These are phyloP conservation scores for Campylomormyrus tamandua DNA, from an alignment of 2,113 vertebrate genomes.

Conservation along the genomic window DNA sequence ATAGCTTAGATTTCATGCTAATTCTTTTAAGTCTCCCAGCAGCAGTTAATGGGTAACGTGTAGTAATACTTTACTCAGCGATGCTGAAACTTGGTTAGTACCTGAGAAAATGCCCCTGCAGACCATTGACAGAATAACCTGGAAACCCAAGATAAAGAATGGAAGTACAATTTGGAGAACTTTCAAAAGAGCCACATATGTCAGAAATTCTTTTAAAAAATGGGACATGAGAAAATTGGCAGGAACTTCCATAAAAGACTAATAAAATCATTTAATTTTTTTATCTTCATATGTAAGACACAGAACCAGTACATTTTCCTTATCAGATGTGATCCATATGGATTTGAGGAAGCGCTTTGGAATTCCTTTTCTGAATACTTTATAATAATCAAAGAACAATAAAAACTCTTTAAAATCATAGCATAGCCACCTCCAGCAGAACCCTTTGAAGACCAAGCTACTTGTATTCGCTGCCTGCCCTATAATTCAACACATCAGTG, in stretches of 20 bases:
- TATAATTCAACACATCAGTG: not conserved
- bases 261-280: not conserved
- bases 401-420: not conserved
- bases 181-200: not conserved
- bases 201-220: not conserved
- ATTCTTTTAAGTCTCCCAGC: not conserved
- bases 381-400: not conserved
- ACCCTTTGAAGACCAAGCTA: not conserved
- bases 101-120: not conserved
- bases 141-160: not conserved
- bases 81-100: not conserved
- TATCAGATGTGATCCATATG: not conserved
- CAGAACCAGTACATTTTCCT: not conserved
- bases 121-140: not conserved
- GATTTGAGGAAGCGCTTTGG: not conserved
- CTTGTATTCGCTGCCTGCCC: not conserved
- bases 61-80: not conserved
- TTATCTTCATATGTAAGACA: not conserved
- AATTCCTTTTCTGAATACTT: not conserved
- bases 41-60: not conserved
- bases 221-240: not conserved
- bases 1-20: not conserved
- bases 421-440: not conserved
- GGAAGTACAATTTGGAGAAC: not conserved
- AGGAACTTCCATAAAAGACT: not conserved